Conservation (phyloP, 2,113 vertebrate species). For the Zosterops hypoxanthus region DNA sequence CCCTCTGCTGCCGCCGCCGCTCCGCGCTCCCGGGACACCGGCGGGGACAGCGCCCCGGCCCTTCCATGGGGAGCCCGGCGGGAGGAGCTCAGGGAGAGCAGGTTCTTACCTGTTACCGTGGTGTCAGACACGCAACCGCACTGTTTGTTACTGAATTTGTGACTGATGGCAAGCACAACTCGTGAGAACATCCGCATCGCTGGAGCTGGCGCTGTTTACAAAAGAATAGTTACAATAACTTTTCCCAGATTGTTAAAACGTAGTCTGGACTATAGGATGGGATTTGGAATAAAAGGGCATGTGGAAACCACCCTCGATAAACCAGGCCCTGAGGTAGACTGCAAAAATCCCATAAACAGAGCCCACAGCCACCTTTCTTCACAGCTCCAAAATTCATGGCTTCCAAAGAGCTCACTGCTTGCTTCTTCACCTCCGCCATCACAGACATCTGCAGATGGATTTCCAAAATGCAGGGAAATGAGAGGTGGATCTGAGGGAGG, state of each 20-base stretch:
- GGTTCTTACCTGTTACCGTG: accelerated
- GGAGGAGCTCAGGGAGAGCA: neutral
- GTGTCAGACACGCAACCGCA: accelerated
- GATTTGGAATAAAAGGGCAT: neutral
- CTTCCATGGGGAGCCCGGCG: accelerated
- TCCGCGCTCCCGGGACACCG: neutral
- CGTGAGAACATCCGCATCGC: accelerated
- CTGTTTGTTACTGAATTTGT: neutral
- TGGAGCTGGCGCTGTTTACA: accelerated
- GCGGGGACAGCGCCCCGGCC: accelerated
- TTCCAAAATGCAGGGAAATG: neutral
- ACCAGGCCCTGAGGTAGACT: accelerated
- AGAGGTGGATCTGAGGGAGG: neutral
- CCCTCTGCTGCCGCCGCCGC: slow-evolving; percentile 1
- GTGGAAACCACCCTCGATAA: neutral
- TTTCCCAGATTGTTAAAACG: neutral
- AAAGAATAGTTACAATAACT: neutral
- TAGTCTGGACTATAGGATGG: neutral
- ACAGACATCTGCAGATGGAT: neutral
- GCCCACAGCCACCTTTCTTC: neutral
- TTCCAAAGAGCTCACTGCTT: neutral
- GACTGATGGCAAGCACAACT: accelerated
- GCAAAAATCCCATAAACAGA: neutral
- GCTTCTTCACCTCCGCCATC: neutral
- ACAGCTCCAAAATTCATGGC: accelerated